Evolutionary conservation across 2,113 vertebrate genomes (phyloP).

Genomic region (Rhinogobius similis): DNA sequence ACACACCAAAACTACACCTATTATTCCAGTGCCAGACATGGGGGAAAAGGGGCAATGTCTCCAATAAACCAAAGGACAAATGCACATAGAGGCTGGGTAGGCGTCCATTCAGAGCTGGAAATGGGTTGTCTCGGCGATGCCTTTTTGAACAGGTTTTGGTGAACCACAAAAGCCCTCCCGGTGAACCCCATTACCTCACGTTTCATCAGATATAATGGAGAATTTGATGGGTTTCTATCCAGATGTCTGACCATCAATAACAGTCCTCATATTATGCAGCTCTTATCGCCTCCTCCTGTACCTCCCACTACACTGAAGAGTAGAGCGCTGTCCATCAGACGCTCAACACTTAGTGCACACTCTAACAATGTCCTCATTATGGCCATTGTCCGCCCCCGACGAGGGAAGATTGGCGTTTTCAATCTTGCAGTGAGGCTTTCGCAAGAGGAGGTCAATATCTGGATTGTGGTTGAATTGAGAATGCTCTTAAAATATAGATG

Average conservation of each 20-base stretch:
- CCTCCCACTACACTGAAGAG: slow-evolving; percentile 26
- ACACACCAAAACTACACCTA: neutral
- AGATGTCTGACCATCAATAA: slow-evolving; percentile 45
- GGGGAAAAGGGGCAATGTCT: neutral
- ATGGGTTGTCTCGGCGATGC: neutral
- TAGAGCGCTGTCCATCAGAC: slow-evolving; percentile 35
- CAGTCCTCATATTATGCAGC: slow-evolving; percentile 1
- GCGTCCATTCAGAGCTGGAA: neutral
- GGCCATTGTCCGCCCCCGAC: slow-evolving; percentile 46
- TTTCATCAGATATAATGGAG: slow-evolving; percentile 30
- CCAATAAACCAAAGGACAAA: neutral
- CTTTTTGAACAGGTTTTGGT: slow-evolving; percentile 6
- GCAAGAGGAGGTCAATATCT: slow-evolving; percentile 48
- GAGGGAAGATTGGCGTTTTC: slow-evolving; percentile 46
- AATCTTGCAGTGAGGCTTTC: slow-evolving; percentile 48
- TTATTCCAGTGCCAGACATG: no score
- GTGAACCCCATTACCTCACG: slow-evolving; percentile 39
- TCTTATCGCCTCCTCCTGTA: slow-evolving; percentile 28
- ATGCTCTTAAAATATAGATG: neutral
- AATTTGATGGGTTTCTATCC: slow-evolving; percentile 50
- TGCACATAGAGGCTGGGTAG: neutral
- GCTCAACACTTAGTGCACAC: slow-evolving; percentile 51
- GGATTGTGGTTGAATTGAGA: neutral
- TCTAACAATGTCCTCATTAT: slow-evolving; percentile 56
- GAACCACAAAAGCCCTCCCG: slow-evolving; percentile 24